phyloP scores from a whole-genome alignment of 2,113 vertebrate genomes.

The Bombycilla garrulus region DNA sequence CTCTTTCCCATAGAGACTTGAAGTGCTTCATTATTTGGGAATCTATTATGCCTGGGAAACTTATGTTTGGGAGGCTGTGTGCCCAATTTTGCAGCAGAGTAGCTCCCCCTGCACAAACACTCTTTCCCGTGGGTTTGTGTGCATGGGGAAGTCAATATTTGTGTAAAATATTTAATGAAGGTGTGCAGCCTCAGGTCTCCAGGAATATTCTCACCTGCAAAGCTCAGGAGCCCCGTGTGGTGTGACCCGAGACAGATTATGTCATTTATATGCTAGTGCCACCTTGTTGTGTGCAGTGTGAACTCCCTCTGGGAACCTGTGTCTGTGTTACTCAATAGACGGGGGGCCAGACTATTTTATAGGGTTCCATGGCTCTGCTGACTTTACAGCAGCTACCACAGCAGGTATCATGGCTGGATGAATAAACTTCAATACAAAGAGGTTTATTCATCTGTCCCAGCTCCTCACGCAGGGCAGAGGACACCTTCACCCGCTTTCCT shows the following conservation, averaged over 20 bases:
- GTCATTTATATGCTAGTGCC: background rate
- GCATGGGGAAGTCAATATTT: slow-evolving; percentile 65
- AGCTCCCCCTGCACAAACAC: slow-evolving; percentile 48
- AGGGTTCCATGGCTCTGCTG: background rate
- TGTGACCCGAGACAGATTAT: background rate
- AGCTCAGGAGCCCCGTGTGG: background rate
- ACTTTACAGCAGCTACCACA: background rate
- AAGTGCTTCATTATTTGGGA: slow-evolving; percentile 34
- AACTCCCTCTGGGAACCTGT: background rate
- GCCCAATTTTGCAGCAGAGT: background rate
- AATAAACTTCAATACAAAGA: background rate
- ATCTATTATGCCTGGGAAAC: background rate
- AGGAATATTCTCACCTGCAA: slow-evolving; percentile 40
- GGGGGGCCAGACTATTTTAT: background rate
- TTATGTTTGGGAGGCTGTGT: background rate
- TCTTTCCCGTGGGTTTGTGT: background rate
- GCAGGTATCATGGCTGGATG: background rate
- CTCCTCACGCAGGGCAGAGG: background rate
- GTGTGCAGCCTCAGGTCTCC: slow-evolving; percentile 33
- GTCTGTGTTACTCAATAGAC: background rate
- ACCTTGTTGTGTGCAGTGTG: background rate
- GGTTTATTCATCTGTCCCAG: background rate
- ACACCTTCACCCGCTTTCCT: background rate
- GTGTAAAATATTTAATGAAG: slow-evolving; percentile 66
- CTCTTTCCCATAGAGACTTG: slow-evolving; percentile 29